Base-by-base conservation (phyloP, 1,140 invertebrate species). In the Eufriesea mexicana region DNA sequence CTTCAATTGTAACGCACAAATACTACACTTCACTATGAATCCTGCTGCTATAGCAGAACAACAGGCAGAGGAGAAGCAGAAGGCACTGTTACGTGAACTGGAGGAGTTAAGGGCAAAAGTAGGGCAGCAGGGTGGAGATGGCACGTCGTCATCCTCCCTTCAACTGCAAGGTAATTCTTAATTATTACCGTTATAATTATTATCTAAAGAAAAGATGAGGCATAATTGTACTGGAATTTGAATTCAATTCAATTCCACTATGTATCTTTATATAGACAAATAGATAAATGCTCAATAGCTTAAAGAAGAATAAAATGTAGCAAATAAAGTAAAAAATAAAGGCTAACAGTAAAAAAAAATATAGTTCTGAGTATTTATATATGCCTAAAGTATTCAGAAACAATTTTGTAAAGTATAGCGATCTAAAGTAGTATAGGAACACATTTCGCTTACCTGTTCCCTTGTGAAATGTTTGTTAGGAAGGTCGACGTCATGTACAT, bases 21-120 rank as follows among this genome's bases (percentile, higher is more conserved):
- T 97, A 89, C 92, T 97, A 67, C 95, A 98, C 89, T 94, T 96
- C 35, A 94, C 92, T 66, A 96, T 96, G 78, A 98, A 99, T 94
- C 98, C 98, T 1, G 95, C 97, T 4, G 94, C 96, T 0, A 94
- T 96, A 72, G 97, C 97, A 0, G 95, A 96, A 83, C 94, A 96
- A 86, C 94, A 96, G 77, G 94, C 96, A 9, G 95, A 96, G 87
- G 95, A 96, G 73, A 96, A 97, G 84, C 94, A 97, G 28, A 95
- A 96, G 83, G 95, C 96, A 54, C 91, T 98, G 12, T 94, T 96
- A 85, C 96, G 96, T 68, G 98, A 98, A 94, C 95, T 98, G 86
- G 95, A 95, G 68, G 92, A 94, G 72, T 91, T 96, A n/a, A 93
- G 94, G 77, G 91, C 92, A 59, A 92, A 95, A 85, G 89, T 96